Evolutionary conservation across 2,888 invertebrate species (phyloP), one percentile per base, ranked within the genome.

Genomic region (Pogonocherus hispidulus): DNA sequence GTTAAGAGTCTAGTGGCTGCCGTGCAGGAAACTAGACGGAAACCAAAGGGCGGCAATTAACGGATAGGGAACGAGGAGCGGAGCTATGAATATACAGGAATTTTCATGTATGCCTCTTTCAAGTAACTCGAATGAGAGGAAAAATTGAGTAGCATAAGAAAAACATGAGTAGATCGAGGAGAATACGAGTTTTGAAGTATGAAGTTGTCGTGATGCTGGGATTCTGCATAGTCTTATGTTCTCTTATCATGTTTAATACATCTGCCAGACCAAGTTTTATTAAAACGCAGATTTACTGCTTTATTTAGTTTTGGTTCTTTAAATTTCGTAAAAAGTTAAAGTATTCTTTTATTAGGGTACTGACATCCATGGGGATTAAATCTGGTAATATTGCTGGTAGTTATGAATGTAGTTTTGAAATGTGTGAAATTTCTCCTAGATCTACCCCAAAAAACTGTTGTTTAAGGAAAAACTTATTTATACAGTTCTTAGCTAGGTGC

Each of bases 1-100:
- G 91, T 91, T 1, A 87, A 90, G 68, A 90, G 90, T 27, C 83
- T 91, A 57, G 91, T 91, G 3, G 91, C 90, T 3, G 91, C 91
- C 49, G 91, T 91, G 0, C 91, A 91, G 77, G 91, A 91, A 80
- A 90, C 89, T 0, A 84, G 90, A 63, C 86, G 89, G 76, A 90
- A 88, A 78, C 85, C 86, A 5, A 86, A 86, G 69, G 78, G 81
- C 5, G 82, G 82, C 18, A 84, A 84, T 78, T 84, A 82, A 81
- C 78, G 70, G 57, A 70, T 35, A 46, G 51, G 35, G 66, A 67
- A 60, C 35, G 32, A 19, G 66, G 49, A 52, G 14, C 16, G 32
- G 47, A 18, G 35, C 9, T 62, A 62, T 20, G 67, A 74, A 57
- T 73, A 76, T 57, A 75, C 71, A 41, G 75, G 74, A 51, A 67